Percentiles rank a stretch among this genome's conserved stretches.
Evolutionary conservation across 2,113 vertebrate genomes (phyloP).

Genomic region (Abramis brama): DNA sequence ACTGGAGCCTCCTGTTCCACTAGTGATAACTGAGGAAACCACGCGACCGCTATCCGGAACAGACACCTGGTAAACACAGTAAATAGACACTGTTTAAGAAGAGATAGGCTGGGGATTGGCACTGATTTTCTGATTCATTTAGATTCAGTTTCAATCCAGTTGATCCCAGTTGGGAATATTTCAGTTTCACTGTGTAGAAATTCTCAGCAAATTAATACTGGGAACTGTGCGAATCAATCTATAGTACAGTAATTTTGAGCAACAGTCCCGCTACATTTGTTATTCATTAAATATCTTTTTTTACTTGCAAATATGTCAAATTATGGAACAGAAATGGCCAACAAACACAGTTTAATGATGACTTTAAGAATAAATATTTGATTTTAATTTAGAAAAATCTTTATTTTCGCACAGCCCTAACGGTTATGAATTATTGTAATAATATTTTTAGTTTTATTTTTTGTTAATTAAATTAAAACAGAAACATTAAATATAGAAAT

Average conservation of each 20-base stretch:
- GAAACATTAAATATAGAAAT: background rate
- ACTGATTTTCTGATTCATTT: background rate
- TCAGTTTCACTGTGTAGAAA: background rate
- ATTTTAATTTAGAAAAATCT: background rate
- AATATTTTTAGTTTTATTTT: background rate
- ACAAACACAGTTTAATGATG: background rate
- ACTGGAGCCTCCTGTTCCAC: constrained; percentile 26
- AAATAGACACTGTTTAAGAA: constrained; percentile 5
- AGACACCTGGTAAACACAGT: constrained; percentile 48
- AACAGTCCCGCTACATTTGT: background rate
- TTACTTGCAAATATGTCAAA: background rate
- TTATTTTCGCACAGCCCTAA: background rate
- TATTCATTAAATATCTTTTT: background rate
- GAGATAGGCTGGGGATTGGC: background rate
- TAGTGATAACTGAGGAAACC: constrained; percentile 38
- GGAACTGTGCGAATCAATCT: background rate
- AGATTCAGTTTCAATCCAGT: background rate
- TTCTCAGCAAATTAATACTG: background rate
- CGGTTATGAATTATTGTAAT: background rate
- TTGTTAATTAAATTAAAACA: background rate
- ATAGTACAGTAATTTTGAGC: background rate
- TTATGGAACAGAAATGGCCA: background rate
- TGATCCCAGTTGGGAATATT: background rate
- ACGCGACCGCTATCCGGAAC: constrained; percentile 41
- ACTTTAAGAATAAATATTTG: background rate